Base-by-base conservation (phyloP, 2,113 vertebrate species). In the Zosterops hypoxanthus region DNA sequence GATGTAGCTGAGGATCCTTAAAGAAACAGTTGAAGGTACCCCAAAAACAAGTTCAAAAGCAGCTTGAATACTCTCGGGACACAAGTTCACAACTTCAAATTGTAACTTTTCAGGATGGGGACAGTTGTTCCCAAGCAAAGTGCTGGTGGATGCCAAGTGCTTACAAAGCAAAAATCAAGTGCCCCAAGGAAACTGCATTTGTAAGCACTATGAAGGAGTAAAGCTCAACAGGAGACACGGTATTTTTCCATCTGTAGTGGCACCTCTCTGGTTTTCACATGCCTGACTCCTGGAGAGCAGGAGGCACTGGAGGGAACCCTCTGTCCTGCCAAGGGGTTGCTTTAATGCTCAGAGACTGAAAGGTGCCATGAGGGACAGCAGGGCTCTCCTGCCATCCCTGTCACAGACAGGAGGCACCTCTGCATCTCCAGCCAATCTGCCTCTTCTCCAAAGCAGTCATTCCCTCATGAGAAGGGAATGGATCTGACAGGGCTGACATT, bases 241-340 rank as follows among this genome's bases (percentile, higher is more conserved):
- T 46, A 8, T 5, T 88, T 56, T 55, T 57, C 33, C 25, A 36
- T 44, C 26, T 41, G 56, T 5, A 26, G 18, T 22, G 44, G 28
- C 53, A 50, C 13, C 18, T 70, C 41, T 52, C 52, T 34, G 47
- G 26, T 52, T 47, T 31, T 49, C 47, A 47, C 29, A 4, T 15
- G 26, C 42, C 42, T 47, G 31, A 33, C 33, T 7, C 39, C 46
- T 26, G 64, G 59, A 33, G 8, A 49, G 66, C 33, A 42, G 79
- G 60, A 64, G 36, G 36, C 82, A 73, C 59, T 19, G 71, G 20
- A 34, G 69, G 50, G 61, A 91, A 57, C n/a, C n/a, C 41, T 36
- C 3, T 2, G 2, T 49, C n/a, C n/a, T 1, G 6, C 31, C 49
- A 42, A 56, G 11, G n/a, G 21, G 11, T 2, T 4, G 1, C 28